Conservation (phyloP, 2,888 invertebrate genomes). For the Geotrupes spiniger region DNA sequence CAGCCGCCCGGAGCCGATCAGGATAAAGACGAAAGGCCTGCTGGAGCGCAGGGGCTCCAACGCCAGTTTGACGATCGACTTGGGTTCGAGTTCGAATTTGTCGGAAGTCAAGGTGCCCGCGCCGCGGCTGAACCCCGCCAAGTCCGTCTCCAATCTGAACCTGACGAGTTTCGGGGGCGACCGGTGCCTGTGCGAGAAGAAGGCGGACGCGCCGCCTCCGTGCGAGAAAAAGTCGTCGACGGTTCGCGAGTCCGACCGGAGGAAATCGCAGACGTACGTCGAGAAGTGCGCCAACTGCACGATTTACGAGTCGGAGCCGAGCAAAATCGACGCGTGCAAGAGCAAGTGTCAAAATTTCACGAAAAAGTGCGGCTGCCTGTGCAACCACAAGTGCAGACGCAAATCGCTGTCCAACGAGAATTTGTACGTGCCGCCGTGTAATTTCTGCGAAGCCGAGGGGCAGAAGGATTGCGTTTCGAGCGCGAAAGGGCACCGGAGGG, state of each 20-base stretch:
- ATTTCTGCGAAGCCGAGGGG: slow-evolving; percentile 49
- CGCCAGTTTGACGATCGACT: slow-evolving; percentile 83
- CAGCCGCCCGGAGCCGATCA: slow-evolving; percentile 49
- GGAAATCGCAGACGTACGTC: slow-evolving; percentile 37
- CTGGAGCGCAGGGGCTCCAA: slow-evolving; percentile 86
- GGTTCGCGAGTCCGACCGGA: slow-evolving; percentile 21
- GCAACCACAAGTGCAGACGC: slow-evolving; percentile 42
- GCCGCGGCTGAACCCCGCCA: slow-evolving; percentile 54
- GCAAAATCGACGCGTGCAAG: slow-evolving; percentile 30
- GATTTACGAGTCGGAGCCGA: slow-evolving; percentile 45
- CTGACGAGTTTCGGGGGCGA: slow-evolving; percentile 39
- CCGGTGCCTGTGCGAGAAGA: slow-evolving; percentile 30
- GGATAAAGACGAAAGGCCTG: slow-evolving; percentile 58
- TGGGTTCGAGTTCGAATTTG: slow-evolving; percentile 54
- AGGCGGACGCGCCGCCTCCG: slow-evolving; percentile 24
- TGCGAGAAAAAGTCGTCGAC: slow-evolving; percentile 14
- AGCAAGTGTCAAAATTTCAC: slow-evolving; percentile 36
- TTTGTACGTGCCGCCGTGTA: slow-evolving; percentile 49
- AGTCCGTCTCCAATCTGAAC: slow-evolving; percentile 52
- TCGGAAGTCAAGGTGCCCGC: slow-evolving; percentile 46
- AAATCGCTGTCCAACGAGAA: slow-evolving; percentile 64
- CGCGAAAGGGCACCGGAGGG: slow-evolving; percentile 39
- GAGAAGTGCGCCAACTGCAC: slow-evolving; percentile 47
- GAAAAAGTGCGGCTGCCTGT: slow-evolving; percentile 40
- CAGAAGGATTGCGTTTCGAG: slow-evolving; percentile 37